Conservation (phyloP, 1,140 invertebrate genomes). For the Heliconius eleuchia region DNA sequence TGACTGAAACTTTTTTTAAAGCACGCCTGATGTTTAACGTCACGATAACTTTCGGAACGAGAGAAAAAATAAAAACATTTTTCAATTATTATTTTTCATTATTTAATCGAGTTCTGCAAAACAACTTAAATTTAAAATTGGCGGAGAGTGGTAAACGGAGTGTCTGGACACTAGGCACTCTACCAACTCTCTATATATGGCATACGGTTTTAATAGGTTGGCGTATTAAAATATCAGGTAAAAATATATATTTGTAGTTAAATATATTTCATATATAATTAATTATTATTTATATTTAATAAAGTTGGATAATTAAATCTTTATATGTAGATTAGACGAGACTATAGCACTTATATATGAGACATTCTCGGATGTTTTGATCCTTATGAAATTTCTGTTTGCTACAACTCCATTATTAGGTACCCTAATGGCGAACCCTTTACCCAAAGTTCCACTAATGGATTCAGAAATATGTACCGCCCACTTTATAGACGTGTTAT, state of each 20-base stretch:
- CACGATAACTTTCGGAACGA: too few relatives aligned
- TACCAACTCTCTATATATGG: too few relatives aligned
- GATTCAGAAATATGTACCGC: not conserved
- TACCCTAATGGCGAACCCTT: not conserved
- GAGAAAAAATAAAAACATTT: too few relatives aligned
- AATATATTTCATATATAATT: not conserved
- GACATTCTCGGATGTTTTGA: not conserved
- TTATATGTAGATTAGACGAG: not conserved
- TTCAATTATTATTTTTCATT: too few relatives aligned
- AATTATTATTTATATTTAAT: not conserved
- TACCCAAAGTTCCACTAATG: not conserved
- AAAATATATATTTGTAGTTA: not conserved
- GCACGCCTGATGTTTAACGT: too few relatives aligned
- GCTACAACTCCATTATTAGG: not conserved
- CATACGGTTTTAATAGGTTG: too few relatives aligned
- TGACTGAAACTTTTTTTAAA: too few relatives aligned
- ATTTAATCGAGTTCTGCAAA: too few relatives aligned
- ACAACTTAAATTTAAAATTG: too few relatives aligned
- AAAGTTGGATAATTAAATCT: not conserved
- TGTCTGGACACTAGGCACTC: too few relatives aligned
- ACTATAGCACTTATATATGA: not conserved
- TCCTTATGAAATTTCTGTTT: slow-evolving; percentile 9
- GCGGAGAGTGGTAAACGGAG: too few relatives aligned
- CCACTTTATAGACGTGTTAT: not conserved
- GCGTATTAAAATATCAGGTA: not conserved